Evolutionary conservation across 2,888 invertebrate genomes (phyloP).

Genomic region (Cerastis rubricosa): DNA sequence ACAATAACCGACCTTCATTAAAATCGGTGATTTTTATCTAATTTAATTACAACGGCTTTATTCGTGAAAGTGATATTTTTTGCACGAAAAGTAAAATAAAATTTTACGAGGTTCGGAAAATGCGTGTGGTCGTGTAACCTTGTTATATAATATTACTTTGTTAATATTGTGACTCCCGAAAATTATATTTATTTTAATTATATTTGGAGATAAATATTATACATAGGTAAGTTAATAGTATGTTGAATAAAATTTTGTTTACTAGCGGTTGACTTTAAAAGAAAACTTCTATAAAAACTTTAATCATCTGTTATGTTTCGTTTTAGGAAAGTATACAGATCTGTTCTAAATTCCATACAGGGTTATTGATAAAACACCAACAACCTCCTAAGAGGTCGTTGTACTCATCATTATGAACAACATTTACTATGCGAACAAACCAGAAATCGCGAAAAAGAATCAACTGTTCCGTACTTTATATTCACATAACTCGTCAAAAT

Average conservation of each 20-base stretch:
- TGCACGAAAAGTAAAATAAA: conserved; percentile 39
- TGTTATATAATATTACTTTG: too few species aligned
- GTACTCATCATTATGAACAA: too few species aligned
- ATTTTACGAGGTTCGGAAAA: conserved; percentile 37
- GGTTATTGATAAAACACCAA: too few species aligned
- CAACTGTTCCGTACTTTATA: too few species aligned
- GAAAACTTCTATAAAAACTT: background rate
- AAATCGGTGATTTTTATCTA: conserved; percentile 59
- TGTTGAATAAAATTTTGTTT: background rate
- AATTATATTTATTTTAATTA: too few species aligned
- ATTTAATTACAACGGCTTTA: conserved; percentile 60
- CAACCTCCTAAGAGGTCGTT: too few species aligned
- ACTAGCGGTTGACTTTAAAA: background rate
- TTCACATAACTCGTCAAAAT: too few species aligned
- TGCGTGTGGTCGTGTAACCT: conserved; percentile 32
- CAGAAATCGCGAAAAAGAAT: too few species aligned
- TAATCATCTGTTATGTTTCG: background rate
- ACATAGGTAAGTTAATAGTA: too few species aligned
- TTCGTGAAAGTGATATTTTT: conserved; percentile 54
- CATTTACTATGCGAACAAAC: too few species aligned
- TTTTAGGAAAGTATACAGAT: background rate
- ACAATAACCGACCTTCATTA: conserved; percentile 57
- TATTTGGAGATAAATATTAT: conserved; percentile 26
- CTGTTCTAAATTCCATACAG: too few species aligned
- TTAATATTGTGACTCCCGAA: conserved; percentile 2